phyloP scores from a whole-genome alignment of 2,797 vertebrate species.

The Spinus pinus region DNA sequence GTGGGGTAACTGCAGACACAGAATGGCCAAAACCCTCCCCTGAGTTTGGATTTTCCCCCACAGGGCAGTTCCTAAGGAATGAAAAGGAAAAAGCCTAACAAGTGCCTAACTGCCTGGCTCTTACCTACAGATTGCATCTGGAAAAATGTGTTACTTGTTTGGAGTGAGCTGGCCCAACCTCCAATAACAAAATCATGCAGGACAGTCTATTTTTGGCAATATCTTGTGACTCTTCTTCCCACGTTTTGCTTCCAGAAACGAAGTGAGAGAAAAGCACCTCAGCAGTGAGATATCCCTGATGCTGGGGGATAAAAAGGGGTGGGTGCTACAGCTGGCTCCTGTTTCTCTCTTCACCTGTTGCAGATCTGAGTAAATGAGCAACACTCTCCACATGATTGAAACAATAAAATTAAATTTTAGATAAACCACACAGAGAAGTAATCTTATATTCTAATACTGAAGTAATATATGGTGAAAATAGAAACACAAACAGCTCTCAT shows the following conservation, averaged over 20 bases:
- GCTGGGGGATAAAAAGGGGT: neutral
- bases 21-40: neutral
- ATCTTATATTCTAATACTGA: neutral
- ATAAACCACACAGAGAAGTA: neutral
- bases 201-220: neutral
- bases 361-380: neutral
- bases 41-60: neutral
- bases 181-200: neutral
- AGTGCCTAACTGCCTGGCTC: neutral
- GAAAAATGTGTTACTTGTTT: neutral
- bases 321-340: neutral
- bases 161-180: neutral
- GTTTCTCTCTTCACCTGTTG: neutral
- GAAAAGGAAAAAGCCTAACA: neutral
- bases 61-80: neutral
- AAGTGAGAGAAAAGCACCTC: neutral
- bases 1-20: neutral
- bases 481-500: neutral
- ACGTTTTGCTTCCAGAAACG: neutral
- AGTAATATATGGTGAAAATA: neutral
- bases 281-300: accelerated
- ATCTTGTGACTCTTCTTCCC: neutral
- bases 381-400: neutral
- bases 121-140: no score
- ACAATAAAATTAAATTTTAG: neutral